These are phyloP conservation scores for Arge pagana DNA, from an alignment of 2,888 invertebrate genomes.

Conservation along the genomic window DNA sequence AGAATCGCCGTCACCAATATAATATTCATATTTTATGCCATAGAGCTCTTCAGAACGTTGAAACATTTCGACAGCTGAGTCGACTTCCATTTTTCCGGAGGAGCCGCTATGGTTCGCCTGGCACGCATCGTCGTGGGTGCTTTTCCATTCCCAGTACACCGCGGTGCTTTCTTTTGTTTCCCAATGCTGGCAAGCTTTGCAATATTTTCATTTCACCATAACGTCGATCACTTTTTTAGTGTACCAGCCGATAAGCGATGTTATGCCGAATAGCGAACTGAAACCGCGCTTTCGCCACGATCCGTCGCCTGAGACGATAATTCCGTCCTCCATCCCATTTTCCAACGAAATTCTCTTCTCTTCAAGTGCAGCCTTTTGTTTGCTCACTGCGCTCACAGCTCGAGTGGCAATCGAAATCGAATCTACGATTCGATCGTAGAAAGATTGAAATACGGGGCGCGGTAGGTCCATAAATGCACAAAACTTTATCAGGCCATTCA, in stretches of 20 bases:
- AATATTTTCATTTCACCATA: conserved; percentile 24
- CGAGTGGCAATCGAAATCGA: conserved; percentile 20
- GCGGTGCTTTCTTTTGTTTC: conserved; percentile 24
- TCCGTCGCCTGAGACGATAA: conserved; percentile 30
- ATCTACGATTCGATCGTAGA: conserved; percentile 25
- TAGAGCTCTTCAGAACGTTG: conserved; percentile 14
- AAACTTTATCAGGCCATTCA: conserved; percentile 15
- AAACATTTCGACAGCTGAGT: conserved; percentile 26
- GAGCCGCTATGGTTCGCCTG: conserved; percentile 29
- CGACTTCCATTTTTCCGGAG: conserved; percentile 31
- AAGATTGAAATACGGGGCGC: too few relatives aligned
- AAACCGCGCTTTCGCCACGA: conserved; percentile 29
- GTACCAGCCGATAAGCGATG: conserved; percentile 24
- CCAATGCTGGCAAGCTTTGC: conserved; percentile 26
- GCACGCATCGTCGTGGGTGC: conserved; percentile 23
- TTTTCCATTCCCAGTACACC: conserved; percentile 26
- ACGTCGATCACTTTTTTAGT: conserved; percentile 27
- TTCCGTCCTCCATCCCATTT: too few relatives aligned
- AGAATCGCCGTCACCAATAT: conserved; percentile 6
- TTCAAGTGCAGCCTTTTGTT: conserved; percentile 20
- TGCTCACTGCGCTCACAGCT: conserved; percentile 20
- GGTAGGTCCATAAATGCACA: conserved; percentile 17
- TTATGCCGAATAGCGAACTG: conserved; percentile 17
- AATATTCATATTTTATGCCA: conserved; percentile 7
- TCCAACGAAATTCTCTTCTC: conserved; percentile 3